Conservation (phyloP, 2,797 vertebrate species). For the Chaenodraco wilsoni region DNA sequence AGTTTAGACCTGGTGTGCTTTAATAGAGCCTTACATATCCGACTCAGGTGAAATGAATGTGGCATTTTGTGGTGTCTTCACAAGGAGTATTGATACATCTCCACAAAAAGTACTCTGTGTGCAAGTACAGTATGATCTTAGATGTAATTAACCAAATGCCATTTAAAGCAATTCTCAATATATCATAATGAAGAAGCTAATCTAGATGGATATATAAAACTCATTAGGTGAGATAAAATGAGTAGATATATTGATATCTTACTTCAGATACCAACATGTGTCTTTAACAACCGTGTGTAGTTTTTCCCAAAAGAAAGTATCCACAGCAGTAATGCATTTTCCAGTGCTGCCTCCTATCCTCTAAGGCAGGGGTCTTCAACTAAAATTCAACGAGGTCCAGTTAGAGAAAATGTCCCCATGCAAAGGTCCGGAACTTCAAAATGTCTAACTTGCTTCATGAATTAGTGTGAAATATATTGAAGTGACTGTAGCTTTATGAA, state of each 20-base stretch:
- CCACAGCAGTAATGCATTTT: neutral
- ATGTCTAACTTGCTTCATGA: too few relatives aligned
- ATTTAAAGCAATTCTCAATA: conserved; percentile 21
- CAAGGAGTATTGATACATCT: conserved; percentile 7
- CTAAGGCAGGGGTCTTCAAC: neutral
- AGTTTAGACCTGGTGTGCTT: conserved; percentile 18
- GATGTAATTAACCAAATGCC: conserved; percentile 33
- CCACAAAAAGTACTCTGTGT: neutral
- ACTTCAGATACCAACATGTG: conserved; percentile 19
- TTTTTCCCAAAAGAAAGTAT: neutral
- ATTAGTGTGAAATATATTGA: too few relatives aligned
- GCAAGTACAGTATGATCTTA: conserved; percentile 19
- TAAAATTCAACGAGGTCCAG: too few relatives aligned
- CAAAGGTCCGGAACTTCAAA: too few relatives aligned
- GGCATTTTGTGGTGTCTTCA: conserved; percentile 22
- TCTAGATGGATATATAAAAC: conserved; percentile 16
- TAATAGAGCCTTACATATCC: conserved; percentile 42
- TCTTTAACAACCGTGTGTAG: conserved; percentile 12
- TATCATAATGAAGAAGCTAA: neutral
- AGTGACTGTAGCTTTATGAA: too few relatives aligned
- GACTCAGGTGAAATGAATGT: conserved; percentile 62
- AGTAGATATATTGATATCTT: conserved; percentile 2
- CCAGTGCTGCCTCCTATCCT: conserved; percentile 5
- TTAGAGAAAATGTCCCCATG: too few relatives aligned
- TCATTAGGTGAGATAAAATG: conserved; percentile 19